A percentile compares a stretch with the other conserved stretches of the same genome.
phyloP scores from a whole-genome alignment of 2,797 vertebrate genomes.

The Pseudochaenichthys georgianus region DNA sequence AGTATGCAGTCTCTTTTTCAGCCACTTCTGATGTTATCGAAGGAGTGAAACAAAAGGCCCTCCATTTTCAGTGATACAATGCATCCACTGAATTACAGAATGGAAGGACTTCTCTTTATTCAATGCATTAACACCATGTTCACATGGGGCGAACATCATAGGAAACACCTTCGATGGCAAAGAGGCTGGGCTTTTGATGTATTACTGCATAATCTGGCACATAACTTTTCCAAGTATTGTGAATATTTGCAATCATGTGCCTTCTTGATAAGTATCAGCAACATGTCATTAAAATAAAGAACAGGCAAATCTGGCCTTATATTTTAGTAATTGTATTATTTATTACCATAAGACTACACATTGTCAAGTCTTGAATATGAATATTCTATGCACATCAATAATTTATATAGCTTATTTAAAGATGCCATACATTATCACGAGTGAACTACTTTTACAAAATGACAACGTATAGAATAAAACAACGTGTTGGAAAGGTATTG shows the following conservation, averaged over 20 bases:
- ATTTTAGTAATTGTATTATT: neutral
- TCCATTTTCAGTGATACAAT: constrained; percentile 59
- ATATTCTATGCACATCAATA: neutral
- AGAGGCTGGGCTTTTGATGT: constrained; percentile 60
- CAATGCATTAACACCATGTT: constrained; percentile 42
- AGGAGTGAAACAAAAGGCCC: constrained; percentile 60
- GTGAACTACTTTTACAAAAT: neutral
- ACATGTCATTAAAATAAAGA: constrained; percentile 23
- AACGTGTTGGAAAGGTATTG: neutral
- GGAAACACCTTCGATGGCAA: constrained; percentile 45
- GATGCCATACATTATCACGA: neutral
- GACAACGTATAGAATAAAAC: neutral
- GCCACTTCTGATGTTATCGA: constrained; percentile 39
- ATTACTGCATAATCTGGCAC: constrained; percentile 58
- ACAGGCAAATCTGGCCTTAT: constrained; percentile 8
- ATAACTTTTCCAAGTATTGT: constrained; percentile 53
- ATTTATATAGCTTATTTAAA: constrained; percentile 10
- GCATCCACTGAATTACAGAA: constrained; percentile 51
- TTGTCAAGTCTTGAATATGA: neutral
- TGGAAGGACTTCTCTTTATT: constrained; percentile 29
- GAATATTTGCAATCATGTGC: constrained; percentile 51
- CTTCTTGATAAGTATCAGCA: constrained; percentile 20
- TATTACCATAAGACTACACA: neutral
- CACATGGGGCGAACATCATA: constrained; percentile 30
- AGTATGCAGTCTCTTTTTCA: constrained; percentile 24